These are phyloP conservation scores for Daubentonia madagascariensis DNA, from an alignment of 2,113 vertebrate species.

Conservation along the genomic window DNA sequence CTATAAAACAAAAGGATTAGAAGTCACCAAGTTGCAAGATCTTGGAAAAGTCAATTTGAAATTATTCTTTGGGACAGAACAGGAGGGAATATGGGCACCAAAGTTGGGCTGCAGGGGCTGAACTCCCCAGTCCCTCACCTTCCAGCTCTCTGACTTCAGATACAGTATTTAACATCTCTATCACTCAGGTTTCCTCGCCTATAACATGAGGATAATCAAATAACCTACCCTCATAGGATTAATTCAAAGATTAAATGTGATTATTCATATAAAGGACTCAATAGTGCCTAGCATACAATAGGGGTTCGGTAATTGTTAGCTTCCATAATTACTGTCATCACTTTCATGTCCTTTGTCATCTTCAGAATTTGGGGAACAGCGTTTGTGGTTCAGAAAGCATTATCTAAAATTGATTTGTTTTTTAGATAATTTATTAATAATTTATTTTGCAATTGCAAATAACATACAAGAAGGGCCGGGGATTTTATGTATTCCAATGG, in stretches of 20 bases:
- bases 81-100: accelerated
- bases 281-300: neutral
- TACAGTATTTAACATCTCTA: neutral
- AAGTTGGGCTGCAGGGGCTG: neutral
- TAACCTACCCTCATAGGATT: neutral
- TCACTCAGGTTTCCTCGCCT: neutral
- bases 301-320: neutral
- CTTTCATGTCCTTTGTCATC: neutral
- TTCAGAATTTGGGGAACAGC: neutral
- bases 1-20: neutral
- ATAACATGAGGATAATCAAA: neutral
- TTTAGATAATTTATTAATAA: neutral
- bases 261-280: neutral
- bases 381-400: neutral
- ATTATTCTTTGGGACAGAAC: neutral
- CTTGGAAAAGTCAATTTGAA: neutral
- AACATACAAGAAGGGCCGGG: neutral
- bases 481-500: neutral
- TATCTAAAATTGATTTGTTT: neutral
- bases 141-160: too few species aligned
- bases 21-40: neutral
- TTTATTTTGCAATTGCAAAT: neutral
- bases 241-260: neutral
- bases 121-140: neutral
- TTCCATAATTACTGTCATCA: neutral